Conservation (phyloP, 1,140 invertebrate genomes). For the Aleiodes sp. region DNA sequence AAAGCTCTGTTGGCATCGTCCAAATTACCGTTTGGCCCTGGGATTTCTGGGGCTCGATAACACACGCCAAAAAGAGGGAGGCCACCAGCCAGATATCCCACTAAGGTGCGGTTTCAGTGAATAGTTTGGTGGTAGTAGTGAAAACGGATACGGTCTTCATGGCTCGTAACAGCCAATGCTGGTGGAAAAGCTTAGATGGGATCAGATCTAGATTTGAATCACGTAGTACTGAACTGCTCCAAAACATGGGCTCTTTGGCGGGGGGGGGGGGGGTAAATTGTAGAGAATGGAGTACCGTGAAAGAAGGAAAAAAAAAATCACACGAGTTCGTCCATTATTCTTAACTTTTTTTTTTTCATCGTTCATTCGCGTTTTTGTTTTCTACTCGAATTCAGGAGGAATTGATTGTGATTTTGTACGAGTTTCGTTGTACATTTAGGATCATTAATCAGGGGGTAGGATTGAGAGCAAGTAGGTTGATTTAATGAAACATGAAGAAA, state of each 20-base stretch:
- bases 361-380: conserved; percentile 12
- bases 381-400: neutral
- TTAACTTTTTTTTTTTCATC: neutral
- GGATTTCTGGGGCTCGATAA: conserved; percentile 53
- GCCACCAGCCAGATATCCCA: neutral
- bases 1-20: neutral
- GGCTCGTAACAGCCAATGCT: conserved; percentile 35
- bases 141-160: conserved; percentile 36
- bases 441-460: no score
- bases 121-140: neutral
- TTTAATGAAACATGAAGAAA: no score
- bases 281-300: neutral
- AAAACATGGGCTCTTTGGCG: neutral
- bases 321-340: conserved; percentile 1
- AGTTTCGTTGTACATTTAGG: no score
- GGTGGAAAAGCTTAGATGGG: conserved; percentile 43
- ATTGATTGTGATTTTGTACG: no score
- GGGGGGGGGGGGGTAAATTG: neutral
- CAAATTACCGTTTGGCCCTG: conserved; percentile 46
- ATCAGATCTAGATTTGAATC: conserved; percentile 65
- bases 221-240: conserved; percentile 47
- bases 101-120: neutral
- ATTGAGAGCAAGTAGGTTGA: no score
- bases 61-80: conserved; percentile 28
- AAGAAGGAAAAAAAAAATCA: neutral